Evolutionary conservation across 2,888 invertebrate species (phyloP), one percentile per base, ranked within the genome.

Genomic region (Oxyscelio sp.): DNA sequence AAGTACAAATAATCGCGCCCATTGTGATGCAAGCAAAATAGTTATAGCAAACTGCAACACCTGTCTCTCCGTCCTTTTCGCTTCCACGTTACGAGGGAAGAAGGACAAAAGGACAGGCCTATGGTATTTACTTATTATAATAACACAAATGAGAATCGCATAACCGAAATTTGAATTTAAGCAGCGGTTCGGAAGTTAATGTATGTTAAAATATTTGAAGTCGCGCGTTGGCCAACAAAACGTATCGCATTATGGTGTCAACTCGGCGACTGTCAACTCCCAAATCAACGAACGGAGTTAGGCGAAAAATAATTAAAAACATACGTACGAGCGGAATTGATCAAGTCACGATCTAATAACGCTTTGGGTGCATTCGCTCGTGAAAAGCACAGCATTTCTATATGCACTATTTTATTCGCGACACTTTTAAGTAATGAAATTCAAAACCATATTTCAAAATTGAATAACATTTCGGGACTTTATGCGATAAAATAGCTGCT

Each of bases 121-220:
- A n/a, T n/a, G n/a, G n/a, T n/a, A n/a, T n/a, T n/a, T n/a, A n/a
- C n/a, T n/a, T n/a, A n/a, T n/a, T 15, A 50, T 59, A 31, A 65
- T 58, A 59, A 65, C 65, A 58, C 27, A 48, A 56, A 56, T 65
- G 56, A 40, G 34, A 66, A 34, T 50, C 50, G 24, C 31, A 61
- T 48, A 68, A 66, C 38, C 11, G 50, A 31, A 59, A 59, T 22
- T 61, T n/a, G 31, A 34, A 68, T 74, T 40, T 59, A 71, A 59
- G 50, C 54, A 24, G 21, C 40, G 24, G 54, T 31, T 17, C 58
- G 34, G 38, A 34, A 50, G 34, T 65, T 38, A 63, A 63, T 45
- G 43, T 48, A 63, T 50, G 13, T 11, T 50, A 9, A 11, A 56
- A 4, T 56, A 34, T 17, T 17, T 27, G 43, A 48, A 17, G 48